A percentile compares a stretch with the other conserved stretches of the same genome.
Evolutionary conservation across 2,797 vertebrate genomes (phyloP).

Genomic region (Cynopterus sphinx): DNA sequence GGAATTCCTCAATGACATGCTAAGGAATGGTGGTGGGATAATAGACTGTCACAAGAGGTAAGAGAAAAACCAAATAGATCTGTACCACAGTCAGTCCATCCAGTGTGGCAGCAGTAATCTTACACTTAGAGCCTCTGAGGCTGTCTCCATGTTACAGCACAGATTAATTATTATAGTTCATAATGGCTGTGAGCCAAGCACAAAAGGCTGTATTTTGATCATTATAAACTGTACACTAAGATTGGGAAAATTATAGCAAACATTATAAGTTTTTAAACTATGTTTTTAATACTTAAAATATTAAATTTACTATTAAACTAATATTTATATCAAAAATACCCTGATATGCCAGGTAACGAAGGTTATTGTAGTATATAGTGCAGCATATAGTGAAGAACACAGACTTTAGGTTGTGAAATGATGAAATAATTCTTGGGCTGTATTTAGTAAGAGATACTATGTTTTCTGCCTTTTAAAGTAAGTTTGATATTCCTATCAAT

Average conservation of each 20-base stretch:
- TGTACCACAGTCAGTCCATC: background rate
- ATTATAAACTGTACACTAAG: slow-evolving; percentile 24
- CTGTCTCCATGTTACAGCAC: background rate
- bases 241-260: background rate
- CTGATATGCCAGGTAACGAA: background rate
- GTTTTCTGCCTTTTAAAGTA: slow-evolving; percentile 11
- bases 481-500: background rate
- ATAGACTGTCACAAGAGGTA: background rate
- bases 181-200: background rate
- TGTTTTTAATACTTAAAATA: slow-evolving; percentile 46
- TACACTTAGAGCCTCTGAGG: background rate
- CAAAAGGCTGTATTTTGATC: background rate
- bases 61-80: background rate
- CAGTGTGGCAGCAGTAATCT: background rate
- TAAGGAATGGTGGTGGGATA: background rate
- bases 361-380: background rate
- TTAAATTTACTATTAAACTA: slow-evolving; percentile 34
- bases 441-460: background rate
- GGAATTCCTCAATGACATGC: background rate
- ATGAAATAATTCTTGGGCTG: background rate
- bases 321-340: slow-evolving; percentile 5
- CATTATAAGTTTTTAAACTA: slow-evolving; percentile 42
- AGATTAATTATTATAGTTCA: background rate
- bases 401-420: background rate
- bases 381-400: background rate